These are phyloP conservation scores for Drosophila lini DNA, from an alignment of 1,140 invertebrate genomes.

Conservation along the genomic window DNA sequence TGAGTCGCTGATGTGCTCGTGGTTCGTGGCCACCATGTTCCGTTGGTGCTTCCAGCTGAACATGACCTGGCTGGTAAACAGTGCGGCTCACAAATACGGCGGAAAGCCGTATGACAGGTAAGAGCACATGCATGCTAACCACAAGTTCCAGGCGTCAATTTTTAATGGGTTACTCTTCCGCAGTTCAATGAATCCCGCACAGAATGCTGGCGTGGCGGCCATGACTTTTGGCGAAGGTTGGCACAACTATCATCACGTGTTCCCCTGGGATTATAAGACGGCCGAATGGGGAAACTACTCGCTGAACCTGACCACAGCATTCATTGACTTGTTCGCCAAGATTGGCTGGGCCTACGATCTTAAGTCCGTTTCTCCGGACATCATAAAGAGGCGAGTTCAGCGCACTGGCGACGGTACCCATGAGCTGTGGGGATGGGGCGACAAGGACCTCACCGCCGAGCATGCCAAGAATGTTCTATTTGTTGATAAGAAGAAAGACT, in stretches of 20 bases:
- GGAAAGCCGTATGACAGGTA: conserved; percentile 95
- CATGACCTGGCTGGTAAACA: conserved; percentile 98
- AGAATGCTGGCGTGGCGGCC: conserved; percentile 89
- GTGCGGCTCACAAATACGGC: conserved; percentile 96
- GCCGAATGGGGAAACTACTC: conserved; percentile 92
- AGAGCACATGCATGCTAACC: conserved; percentile 54
- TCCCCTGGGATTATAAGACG: conserved; percentile 96
- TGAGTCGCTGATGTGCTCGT: conserved; percentile 90
- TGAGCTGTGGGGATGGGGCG: conserved; percentile 93
- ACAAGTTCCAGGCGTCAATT: conserved; percentile 23
- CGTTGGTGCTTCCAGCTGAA: conserved; percentile 96
- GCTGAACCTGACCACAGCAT: conserved; percentile 92
- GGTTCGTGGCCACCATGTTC: conserved; percentile 92
- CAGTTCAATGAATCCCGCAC: conserved; percentile 90
- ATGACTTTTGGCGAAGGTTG: conserved; percentile 93
- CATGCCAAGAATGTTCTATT: conserved; percentile 86
- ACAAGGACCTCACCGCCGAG: conserved; percentile 89
- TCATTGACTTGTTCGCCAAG: conserved; percentile 93
- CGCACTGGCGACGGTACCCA: conserved; percentile 93
- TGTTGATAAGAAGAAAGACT: conserved; percentile 3
- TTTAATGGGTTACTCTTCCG: not conserved
- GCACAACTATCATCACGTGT: conserved; percentile 98
- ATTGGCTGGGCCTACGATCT: conserved; percentile 96
- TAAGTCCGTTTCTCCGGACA: conserved; percentile 90
- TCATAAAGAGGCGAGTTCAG: conserved; percentile 88